These are phyloP conservation scores for Hyles lineata DNA, from an alignment of 2,888 invertebrate species.

Conservation along the genomic window DNA sequence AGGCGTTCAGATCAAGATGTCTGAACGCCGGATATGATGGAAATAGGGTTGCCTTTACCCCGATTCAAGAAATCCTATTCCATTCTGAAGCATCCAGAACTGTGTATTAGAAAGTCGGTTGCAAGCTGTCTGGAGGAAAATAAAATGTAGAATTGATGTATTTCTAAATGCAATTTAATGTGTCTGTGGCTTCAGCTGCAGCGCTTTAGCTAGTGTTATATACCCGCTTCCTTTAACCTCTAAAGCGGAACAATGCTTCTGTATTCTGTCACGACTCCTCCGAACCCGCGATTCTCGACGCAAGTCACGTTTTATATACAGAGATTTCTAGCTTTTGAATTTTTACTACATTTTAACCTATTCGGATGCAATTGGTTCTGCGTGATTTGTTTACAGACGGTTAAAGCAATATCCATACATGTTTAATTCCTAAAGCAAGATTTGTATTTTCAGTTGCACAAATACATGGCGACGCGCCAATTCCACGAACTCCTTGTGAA, in stretches of 20 bases:
- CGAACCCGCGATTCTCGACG: neutral
- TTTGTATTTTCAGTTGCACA: neutral
- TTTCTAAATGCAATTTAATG: slow-evolving; percentile 13
- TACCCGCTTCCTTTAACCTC: neutral
- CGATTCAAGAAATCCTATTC: neutral
- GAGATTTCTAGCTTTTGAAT: neutral
- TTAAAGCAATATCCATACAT: too few relatives aligned
- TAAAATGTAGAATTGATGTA: slow-evolving; percentile 17
- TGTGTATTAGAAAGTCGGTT: neutral
- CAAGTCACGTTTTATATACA: slow-evolving; percentile 16
- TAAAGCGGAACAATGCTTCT: slow-evolving; percentile 9
- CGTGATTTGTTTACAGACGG: neutral
- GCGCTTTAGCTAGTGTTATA: neutral
- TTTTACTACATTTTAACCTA: neutral
- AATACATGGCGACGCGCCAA: neutral
- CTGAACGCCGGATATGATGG: neutral
- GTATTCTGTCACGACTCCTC: neutral
- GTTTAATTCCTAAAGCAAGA: neutral
- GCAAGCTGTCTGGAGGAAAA: neutral
- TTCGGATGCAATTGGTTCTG: neutral
- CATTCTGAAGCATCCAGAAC: neutral
- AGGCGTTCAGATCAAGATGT: slow-evolving; percentile 2
- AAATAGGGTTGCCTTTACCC: neutral
- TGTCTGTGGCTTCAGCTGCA: neutral
- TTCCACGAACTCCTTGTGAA: neutral